These are phyloP conservation scores for Lamellibrachia satsuma DNA, from an alignment of 2,888 invertebrate species.

Conservation along the genomic window DNA sequence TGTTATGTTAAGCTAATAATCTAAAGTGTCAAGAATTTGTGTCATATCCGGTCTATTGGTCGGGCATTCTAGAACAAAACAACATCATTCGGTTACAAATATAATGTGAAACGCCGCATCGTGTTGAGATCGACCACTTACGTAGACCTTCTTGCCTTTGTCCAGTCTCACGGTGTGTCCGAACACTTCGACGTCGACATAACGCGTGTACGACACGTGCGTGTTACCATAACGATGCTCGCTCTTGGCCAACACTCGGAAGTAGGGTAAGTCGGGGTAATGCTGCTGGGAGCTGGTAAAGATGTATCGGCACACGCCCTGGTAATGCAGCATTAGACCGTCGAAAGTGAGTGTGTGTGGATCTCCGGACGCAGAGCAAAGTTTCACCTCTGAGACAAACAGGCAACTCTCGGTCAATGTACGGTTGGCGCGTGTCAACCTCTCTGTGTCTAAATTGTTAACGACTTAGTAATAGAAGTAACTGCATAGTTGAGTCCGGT, in stretches of 20 bases:
- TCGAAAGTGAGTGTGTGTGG: conserved; percentile 21
- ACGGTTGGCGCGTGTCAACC: background rate
- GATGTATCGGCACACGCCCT: conserved; percentile 22
- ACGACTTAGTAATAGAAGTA: too few species aligned
- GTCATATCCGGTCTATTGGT: background rate
- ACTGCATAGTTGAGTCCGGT: too few species aligned
- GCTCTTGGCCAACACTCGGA: background rate
- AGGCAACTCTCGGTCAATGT: background rate
- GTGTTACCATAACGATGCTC: conserved; percentile 13
- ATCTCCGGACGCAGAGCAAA: conserved; percentile 22
- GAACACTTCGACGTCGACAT: conserved; percentile 22
- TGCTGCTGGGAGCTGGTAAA: background rate
- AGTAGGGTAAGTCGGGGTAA: background rate
- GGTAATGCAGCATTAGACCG: conserved; percentile 20
- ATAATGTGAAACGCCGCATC: too few species aligned
- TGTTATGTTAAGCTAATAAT: too few species aligned
- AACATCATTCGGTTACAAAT: background rate
- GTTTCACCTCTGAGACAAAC: conserved; percentile 6
- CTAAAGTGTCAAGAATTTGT: too few species aligned
- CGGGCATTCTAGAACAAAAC: too few species aligned
- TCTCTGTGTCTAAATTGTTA: too few species aligned
- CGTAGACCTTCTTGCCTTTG: background rate
- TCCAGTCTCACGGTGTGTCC: conserved; percentile 8
- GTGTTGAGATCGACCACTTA: background rate
- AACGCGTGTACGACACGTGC: conserved; percentile 7